Evolutionary conservation across 2,888 invertebrate species (phyloP), one percentile per base, ranked within the genome.

Genomic region (Spisula solida): DNA sequence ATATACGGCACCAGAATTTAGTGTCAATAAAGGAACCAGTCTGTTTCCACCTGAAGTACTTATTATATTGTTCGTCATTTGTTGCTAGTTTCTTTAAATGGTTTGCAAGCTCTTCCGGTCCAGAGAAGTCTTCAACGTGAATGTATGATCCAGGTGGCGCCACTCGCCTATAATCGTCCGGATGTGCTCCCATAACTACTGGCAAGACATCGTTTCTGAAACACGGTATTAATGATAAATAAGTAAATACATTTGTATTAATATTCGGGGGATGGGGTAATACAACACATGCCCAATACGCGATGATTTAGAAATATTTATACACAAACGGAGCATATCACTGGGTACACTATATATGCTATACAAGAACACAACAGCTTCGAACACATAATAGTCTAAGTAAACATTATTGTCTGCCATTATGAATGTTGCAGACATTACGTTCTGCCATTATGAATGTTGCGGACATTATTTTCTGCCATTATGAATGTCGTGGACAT

Each of bases 161-260:
- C 93, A 98, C 98, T 81, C 98, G 97, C 91, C 98, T 98, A 97
- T 99, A 99, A 96, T 99, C 99, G 90, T 98, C 98, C 1, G 98
- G 98, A 86, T 98, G 98, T 0, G 98, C 99, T 1, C 99, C 99
- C 99, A 99, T 99, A 88, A 99, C 99, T 93, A 99, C 98, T 0
- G 99, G 99, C 93, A 99, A 96, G 70, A 99, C 98, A 96, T 98
- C 98, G 94, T 98, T 98, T 88, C 98, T 98, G 91, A 75, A 66
- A 75, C 8, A 20, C 41, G 8, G 8, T 2, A 41, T 41, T 2
- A 41, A 41, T 8, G 2, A 41, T 41, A 41, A 41, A 70, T 8
- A 83, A n/a, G 16, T 25, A n/a, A 29, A 12, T 10, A 70, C 6
- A 29, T 29, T 12, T 70, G n/a, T 70, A 29, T 12, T 20, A 66